Evolutionary conservation across 2,888 invertebrate species (phyloP).

Genomic region (Octonoba sinensis): DNA sequence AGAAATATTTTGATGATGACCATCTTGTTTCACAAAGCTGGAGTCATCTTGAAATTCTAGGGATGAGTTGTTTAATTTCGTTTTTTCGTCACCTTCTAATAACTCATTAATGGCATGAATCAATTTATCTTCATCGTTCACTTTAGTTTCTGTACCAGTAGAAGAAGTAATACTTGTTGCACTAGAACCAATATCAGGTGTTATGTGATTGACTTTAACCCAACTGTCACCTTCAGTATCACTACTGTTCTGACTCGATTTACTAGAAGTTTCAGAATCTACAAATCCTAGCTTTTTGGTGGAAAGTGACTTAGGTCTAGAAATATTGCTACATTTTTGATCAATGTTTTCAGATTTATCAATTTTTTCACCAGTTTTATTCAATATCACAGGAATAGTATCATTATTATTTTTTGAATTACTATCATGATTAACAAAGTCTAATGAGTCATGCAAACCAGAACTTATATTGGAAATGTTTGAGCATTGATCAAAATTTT

Average conservation of each 20-base stretch:
- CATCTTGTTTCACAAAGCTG: background rate
- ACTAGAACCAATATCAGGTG: constrained; percentile 60
- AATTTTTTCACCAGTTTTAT: constrained; percentile 16
- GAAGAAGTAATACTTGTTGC: constrained; percentile 57
- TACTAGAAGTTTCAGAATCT: constrained; percentile 46
- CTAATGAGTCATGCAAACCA: background rate
- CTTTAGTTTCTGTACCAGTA: constrained; percentile 43
- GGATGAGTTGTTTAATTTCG: constrained; percentile 30
- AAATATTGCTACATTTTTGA: constrained; percentile 26
- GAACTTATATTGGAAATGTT: constrained; percentile 1
- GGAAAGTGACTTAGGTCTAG: constrained; percentile 36
- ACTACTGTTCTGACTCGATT: constrained; percentile 54
- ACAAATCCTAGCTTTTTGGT: constrained; percentile 43
- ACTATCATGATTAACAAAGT: constrained; percentile 3
- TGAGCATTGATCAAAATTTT: constrained; percentile 2
- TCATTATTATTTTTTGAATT: constrained; percentile 16
- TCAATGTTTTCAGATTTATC: constrained; percentile 27
- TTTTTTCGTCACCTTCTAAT: constrained; percentile 42
- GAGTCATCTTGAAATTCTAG: constrained; percentile 48
- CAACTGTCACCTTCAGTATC: constrained; percentile 61
- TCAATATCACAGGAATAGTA: constrained; percentile 23
- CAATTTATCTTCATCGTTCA: constrained; percentile 53
- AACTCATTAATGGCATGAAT: constrained; percentile 55
- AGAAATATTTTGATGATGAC: constrained; percentile 17
- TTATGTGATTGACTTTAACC: constrained; percentile 57